Evolutionary conservation across 2,113 vertebrate species (phyloP).

Genomic region (Tychaedon coryphoeus): DNA sequence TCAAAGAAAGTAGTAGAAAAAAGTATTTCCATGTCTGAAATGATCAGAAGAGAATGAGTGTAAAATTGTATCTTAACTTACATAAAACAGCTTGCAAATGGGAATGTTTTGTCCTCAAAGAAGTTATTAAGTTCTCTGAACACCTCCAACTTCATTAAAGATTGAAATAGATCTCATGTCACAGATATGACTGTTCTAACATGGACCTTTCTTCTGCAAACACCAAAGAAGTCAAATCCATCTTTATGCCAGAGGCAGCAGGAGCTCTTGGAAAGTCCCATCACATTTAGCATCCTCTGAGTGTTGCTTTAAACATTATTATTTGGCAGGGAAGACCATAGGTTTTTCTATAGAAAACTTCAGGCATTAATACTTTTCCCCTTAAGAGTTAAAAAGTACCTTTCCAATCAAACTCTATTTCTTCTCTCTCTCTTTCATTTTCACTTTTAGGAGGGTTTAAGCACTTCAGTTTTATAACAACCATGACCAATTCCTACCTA

Average conservation of each 20-base stretch:
- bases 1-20: neutral
- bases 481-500: neutral
- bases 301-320: neutral
- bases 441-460: neutral
- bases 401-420: neutral
- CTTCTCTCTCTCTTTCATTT: neutral
- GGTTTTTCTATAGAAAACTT: neutral
- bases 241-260: neutral
- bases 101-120: neutral
- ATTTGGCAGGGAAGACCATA: neutral
- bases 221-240: neutral
- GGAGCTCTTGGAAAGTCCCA: neutral
- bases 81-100: neutral
- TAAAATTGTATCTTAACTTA: neutral
- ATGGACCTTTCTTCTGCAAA: neutral
- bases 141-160: neutral
- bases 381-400: neutral
- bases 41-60: neutral
- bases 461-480: neutral
- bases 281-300: neutral
- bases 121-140: neutral
- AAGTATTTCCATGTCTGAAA: constrained; percentile 3
- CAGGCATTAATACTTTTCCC: neutral
- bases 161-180: neutral
- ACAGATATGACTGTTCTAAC: neutral